phyloP scores from a whole-genome alignment of 2,113 vertebrate genomes.

The Gnathonemus echidnorhynchus region DNA sequence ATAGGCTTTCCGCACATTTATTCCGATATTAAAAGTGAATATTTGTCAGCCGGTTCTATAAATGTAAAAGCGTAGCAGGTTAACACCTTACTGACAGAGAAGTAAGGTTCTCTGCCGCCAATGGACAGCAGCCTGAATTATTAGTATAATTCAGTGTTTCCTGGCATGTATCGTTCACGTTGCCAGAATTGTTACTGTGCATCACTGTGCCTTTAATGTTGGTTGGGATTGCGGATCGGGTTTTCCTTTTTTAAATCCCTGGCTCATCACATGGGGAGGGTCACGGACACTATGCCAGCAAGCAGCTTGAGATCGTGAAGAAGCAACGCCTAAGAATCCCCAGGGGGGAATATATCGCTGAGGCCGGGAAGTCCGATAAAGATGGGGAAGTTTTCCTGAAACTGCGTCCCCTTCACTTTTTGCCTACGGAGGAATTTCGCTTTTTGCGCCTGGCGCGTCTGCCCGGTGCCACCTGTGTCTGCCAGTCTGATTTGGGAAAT shows the following conservation, averaged over 20 bases:
- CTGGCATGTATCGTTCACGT: background rate
- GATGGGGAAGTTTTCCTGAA: constrained; percentile 1
- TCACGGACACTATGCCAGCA: constrained; percentile 22
- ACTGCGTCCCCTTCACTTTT: background rate
- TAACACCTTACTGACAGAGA: background rate
- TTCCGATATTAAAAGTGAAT: background rate
- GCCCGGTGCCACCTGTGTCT: constrained; percentile 8
- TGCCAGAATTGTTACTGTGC: constrained; percentile 16
- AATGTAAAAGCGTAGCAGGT: background rate
- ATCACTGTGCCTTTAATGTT: constrained; percentile 32
- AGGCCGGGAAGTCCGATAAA: background rate
- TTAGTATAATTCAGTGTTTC: background rate
- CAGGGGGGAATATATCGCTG: background rate
- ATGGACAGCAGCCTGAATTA: background rate
- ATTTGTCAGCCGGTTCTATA: background rate
- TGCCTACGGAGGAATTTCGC: background rate
- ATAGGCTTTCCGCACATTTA: background rate
- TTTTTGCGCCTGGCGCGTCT: background rate
- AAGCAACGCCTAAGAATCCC: constrained; percentile 3
- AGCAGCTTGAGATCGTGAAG: constrained; percentile 12
- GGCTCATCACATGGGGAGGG: constrained; percentile 24
- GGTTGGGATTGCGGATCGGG: constrained; percentile 19
- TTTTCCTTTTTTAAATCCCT: constrained; percentile 27
- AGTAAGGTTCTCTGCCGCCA: background rate
- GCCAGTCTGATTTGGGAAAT: constrained; percentile 1